phyloP scores from a whole-genome alignment of 2,797 vertebrate species.

The Amniataba percoides region DNA sequence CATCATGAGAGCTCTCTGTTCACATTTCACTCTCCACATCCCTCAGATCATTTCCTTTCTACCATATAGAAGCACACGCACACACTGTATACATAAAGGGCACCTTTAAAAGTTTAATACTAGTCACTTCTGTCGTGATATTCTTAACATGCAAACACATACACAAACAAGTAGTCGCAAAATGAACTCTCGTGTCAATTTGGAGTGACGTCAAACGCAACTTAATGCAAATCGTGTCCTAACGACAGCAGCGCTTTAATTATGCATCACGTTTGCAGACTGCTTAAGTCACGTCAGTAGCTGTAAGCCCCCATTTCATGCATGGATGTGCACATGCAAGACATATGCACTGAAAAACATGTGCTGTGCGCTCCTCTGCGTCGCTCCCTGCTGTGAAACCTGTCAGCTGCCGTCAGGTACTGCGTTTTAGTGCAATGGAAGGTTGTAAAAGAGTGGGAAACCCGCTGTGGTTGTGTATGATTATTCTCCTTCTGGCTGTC shows the following conservation, averaged over 20 bases:
- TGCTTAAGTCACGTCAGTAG: conserved; percentile 37
- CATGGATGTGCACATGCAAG: conserved; percentile 54
- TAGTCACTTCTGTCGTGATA: not conserved
- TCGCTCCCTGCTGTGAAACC: conserved; percentile 45
- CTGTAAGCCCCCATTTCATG: conserved; percentile 55
- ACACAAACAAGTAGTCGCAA: not conserved
- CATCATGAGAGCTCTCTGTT: conserved; percentile 54
- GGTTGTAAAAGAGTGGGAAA: conserved; percentile 36
- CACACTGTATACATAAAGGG: conserved; percentile 1
- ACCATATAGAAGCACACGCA: not conserved
- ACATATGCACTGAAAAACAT: conserved; percentile 40
- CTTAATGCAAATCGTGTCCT: conserved; percentile 38
- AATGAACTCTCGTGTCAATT: not conserved
- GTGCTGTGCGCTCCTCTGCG: conserved; percentile 27
- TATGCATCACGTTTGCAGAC: conserved; percentile 34
- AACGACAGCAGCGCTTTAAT: conserved; percentile 52
- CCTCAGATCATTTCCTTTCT: conserved; percentile 20
- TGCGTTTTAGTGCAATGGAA: conserved; percentile 41
- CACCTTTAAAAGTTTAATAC: conserved; percentile 27
- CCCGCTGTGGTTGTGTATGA: conserved; percentile 48
- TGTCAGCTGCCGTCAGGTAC: conserved; percentile 64
- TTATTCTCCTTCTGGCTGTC: conserved; percentile 47
- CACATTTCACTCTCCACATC: conserved; percentile 55
- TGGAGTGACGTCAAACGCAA: conserved; percentile 28
- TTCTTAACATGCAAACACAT: conserved; percentile 18